These are phyloP conservation scores for Bergia sp. DNA, from an alignment of 92 coral and sea anemone genomes.

Conservation along the genomic window DNA sequence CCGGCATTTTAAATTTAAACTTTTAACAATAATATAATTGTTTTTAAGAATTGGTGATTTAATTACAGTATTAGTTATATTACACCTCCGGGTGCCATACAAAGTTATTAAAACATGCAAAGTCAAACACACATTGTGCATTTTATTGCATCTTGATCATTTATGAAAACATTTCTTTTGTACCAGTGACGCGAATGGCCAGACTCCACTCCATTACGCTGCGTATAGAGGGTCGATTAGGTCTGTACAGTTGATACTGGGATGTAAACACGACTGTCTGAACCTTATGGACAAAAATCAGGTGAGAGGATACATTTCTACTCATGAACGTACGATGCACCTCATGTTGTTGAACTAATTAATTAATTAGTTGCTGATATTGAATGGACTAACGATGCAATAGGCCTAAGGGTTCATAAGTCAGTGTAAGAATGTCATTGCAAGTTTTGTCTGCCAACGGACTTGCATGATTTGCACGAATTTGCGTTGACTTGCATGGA, in stretches of 20 bases:
- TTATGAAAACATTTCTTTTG: background rate
- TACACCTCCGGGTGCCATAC: background rate
- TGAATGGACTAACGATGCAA: background rate
- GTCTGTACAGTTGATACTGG: slow-evolving; percentile 77
- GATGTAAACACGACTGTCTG: slow-evolving; percentile 76
- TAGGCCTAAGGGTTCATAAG: no score
- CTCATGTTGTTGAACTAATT: background rate
- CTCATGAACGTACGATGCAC: background rate
- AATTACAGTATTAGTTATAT: no score
- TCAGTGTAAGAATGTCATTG: no score
- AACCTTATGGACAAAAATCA: slow-evolving; percentile 79
- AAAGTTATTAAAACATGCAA: background rate
- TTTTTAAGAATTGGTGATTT: no score
- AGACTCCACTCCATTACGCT: slow-evolving; percentile 87
- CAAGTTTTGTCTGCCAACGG: no score
- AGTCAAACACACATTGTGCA: background rate
- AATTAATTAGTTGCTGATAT: background rate
- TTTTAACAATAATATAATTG: no score
- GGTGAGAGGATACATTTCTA: slow-evolving; percentile 44
- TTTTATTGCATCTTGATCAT: background rate
- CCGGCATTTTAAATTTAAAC: no score
- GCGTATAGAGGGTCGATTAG: slow-evolving; percentile 77
- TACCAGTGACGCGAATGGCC: slow-evolving; percentile 80
- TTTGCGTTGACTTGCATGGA: no score
- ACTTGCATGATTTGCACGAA: no score